Evolutionary conservation across 2,797 vertebrate species (phyloP).

Genomic region (Leucoraja ocellata): DNA sequence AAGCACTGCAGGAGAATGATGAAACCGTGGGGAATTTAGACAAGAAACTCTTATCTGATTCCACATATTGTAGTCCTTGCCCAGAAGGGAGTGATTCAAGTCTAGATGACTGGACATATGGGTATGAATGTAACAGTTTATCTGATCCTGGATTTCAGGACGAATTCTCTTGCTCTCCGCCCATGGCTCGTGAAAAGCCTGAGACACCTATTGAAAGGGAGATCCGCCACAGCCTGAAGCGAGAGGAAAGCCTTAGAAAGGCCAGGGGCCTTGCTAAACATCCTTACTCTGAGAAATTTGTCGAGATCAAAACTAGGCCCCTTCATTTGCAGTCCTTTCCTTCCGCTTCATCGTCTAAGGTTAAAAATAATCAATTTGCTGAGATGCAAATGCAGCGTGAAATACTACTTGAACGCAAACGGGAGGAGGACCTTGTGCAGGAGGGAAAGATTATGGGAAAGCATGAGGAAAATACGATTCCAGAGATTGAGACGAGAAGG

Average conservation of each 20-base stretch:
- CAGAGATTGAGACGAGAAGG: slow-evolving; percentile 49
- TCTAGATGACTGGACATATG: slow-evolving; percentile 63
- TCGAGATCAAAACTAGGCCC: slow-evolving; percentile 48
- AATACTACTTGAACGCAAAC: background rate
- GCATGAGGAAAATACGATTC: slow-evolving; percentile 42
- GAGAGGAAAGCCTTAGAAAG: slow-evolving; percentile 58
- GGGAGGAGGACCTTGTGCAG: background rate
- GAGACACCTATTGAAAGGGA: slow-evolving; percentile 64
- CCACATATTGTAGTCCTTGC: slow-evolving; percentile 63
- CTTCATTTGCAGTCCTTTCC: slow-evolving; percentile 43
- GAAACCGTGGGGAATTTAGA: background rate
- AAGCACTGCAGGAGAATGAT: background rate
- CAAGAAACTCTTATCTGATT: background rate
- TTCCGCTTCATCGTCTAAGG: slow-evolving; percentile 1
- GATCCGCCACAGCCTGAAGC: slow-evolving; percentile 59
- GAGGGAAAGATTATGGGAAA: slow-evolving; percentile 37
- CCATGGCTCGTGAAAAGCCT: background rate
- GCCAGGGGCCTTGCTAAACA: slow-evolving; percentile 58
- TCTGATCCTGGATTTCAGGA: slow-evolving; percentile 50
- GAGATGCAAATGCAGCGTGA: slow-evolving; percentile 26
- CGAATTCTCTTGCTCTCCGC: background rate
- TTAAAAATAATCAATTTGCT: slow-evolving; percentile 23
- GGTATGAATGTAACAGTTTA: slow-evolving; percentile 57
- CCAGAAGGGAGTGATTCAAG: slow-evolving; percentile 63
- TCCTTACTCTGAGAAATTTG: slow-evolving; percentile 57